These are phyloP conservation scores for Tupaia tana DNA, from an alignment of 2,113 vertebrate species.

Conservation along the genomic window DNA sequence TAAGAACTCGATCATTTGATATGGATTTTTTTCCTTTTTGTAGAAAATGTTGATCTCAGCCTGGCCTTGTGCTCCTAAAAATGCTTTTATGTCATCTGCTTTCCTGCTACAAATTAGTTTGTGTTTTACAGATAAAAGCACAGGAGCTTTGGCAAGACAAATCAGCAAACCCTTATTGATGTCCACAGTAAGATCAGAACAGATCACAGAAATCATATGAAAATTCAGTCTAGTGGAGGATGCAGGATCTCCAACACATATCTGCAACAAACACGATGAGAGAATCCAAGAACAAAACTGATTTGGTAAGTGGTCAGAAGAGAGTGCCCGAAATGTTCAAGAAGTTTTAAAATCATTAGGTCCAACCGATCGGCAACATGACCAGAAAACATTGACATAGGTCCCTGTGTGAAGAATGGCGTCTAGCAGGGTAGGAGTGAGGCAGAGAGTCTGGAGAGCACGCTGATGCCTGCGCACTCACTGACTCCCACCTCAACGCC, in stretches of 20 bases:
- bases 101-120: background rate
- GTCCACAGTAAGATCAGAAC: background rate
- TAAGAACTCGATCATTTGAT: too few relatives aligned
- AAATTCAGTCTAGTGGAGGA: background rate
- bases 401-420: background rate
- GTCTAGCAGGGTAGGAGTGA: background rate
- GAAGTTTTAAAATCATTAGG: background rate
- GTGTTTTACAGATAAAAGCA: background rate
- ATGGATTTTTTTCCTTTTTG: background rate
- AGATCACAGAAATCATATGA: background rate
- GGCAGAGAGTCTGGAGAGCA: background rate
- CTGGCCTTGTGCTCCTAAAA: background rate
- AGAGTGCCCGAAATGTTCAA: background rate
- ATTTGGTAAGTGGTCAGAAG: background rate
- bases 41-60: background rate
- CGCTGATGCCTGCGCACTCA: too few relatives aligned
- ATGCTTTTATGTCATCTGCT: background rate
- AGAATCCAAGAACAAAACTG: too few relatives aligned
- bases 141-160: background rate
- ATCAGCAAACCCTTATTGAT: background rate
- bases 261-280: background rate
- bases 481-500: rapidly evolving
- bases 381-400: background rate
- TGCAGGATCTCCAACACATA: background rate
- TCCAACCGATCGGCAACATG: background rate